Conservation (phyloP, 2,113 vertebrate genomes). For the Myotis brandtii region DNA sequence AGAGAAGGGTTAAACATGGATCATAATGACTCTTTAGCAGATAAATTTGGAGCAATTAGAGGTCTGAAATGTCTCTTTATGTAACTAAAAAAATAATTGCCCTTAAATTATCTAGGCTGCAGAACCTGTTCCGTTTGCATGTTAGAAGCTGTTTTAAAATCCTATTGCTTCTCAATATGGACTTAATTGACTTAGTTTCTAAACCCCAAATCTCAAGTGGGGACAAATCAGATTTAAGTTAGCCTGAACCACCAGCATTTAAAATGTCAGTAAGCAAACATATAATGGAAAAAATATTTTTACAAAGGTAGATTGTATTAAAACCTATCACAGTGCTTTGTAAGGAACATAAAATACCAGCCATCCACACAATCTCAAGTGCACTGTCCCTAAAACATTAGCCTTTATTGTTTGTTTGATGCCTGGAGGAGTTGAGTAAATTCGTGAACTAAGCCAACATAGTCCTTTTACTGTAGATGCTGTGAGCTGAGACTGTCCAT, state of each 20-base stretch:
- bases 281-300: neutral
- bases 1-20: constrained; percentile 85
- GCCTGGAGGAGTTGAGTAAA: neutral
- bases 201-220: constrained; percentile 79
- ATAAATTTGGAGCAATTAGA: constrained; percentile 86
- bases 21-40: constrained; percentile 83
- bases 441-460: neutral
- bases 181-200: constrained; percentile 83
- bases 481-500: neutral
- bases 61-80: constrained; percentile 79
- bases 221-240: constrained; percentile 79
- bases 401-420: neutral
- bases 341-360: neutral
- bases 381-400: neutral
- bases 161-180: constrained; percentile 77
- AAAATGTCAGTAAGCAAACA: constrained; percentile 69
- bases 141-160: constrained; percentile 80
- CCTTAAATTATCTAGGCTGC: constrained; percentile 80
- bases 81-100: constrained; percentile 85
- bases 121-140: constrained; percentile 72
- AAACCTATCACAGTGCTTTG: neutral
- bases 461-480: neutral
- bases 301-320: constrained; percentile 27
- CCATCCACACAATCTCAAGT: neutral
- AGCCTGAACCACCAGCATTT: constrained; percentile 72